A percentile compares a stretch with the other conserved stretches of the same genome.
Evolutionary conservation across 2,888 invertebrate genomes (phyloP).

Genomic region (Drosophila aldrichi): DNA sequence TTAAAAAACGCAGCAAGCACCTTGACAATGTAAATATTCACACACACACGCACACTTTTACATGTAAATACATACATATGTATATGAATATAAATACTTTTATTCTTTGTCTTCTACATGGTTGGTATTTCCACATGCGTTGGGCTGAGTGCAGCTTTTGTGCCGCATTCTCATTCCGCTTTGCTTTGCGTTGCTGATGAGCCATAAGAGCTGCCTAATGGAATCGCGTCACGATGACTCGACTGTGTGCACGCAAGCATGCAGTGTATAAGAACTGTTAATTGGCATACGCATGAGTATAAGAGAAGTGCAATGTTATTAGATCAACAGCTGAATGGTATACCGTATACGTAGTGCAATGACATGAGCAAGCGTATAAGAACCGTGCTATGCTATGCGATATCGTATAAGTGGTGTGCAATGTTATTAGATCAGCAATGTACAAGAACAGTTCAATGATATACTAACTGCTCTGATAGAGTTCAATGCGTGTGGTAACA

Average conservation of each 20-base stretch:
- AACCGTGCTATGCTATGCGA: too few relatives aligned
- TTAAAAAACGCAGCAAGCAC: constrained; percentile 23
- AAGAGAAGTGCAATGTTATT: neutral
- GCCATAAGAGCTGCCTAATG: constrained; percentile 35
- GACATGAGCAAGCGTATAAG: neutral
- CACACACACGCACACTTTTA: neutral
- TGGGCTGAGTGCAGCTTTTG: constrained; percentile 14
- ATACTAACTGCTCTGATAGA: neutral
- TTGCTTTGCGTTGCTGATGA: constrained; percentile 36
- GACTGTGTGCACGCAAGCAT: constrained; percentile 34
- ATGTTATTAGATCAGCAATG: neutral
- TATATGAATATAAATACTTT: neutral
- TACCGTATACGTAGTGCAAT: neutral
- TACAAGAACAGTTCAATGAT: constrained; percentile 36
- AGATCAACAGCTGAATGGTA: neutral
- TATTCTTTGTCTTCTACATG: neutral
- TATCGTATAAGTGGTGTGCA: neutral
- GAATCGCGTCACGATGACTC: constrained; percentile 63
- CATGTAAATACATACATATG: too few relatives aligned
- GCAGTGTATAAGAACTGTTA: constrained; percentile 2
- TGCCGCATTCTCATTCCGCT: constrained; percentile 11
- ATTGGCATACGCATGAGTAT: neutral
- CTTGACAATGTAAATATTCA: constrained; percentile 10
- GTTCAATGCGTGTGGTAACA: constrained; percentile 32
- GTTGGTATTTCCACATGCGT: constrained; percentile 10